Evolutionary conservation across 2,113 vertebrate genomes (phyloP).

Genomic region (Marcusenius ussheri): DNA sequence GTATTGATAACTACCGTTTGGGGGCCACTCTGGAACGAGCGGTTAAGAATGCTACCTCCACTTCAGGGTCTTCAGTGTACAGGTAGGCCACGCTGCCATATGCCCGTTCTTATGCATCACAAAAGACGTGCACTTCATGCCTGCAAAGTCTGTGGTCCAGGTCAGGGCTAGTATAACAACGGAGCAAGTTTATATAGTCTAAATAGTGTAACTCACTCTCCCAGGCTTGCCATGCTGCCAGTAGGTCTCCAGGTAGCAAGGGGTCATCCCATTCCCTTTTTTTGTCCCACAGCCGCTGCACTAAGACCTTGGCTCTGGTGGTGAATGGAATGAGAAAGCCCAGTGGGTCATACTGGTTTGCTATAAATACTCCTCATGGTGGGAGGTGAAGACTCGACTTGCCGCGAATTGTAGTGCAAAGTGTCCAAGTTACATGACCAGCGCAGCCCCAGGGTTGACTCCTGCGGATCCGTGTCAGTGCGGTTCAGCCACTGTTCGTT

Average conservation of each 20-base stretch:
- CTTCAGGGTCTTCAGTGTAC: background rate
- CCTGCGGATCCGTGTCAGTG: background rate
- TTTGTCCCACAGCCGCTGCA: background rate
- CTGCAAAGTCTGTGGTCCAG: background rate
- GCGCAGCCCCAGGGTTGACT: background rate
- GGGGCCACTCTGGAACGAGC: background rate
- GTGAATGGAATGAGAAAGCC: background rate
- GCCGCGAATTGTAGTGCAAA: background rate
- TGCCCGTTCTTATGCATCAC: conserved; percentile 12
- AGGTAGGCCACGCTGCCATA: conserved; percentile 14
- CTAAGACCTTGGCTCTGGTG: background rate
- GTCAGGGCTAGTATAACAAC: background rate
- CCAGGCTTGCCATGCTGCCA: background rate
- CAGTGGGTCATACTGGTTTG: background rate
- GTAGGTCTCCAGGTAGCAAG: background rate
- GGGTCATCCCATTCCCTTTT: background rate
- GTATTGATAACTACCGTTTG: background rate
- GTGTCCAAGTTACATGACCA: background rate
- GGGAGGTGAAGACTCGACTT: background rate
- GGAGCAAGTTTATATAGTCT: background rate
- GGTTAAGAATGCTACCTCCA: background rate
- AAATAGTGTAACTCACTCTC: background rate
- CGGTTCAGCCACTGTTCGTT: conserved; percentile 2
- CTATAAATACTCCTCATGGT: background rate
- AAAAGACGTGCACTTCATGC: background rate